These are phyloP conservation scores for Autographa pulchrina DNA, from an alignment of 2,888 invertebrate species.

Conservation along the genomic window DNA sequence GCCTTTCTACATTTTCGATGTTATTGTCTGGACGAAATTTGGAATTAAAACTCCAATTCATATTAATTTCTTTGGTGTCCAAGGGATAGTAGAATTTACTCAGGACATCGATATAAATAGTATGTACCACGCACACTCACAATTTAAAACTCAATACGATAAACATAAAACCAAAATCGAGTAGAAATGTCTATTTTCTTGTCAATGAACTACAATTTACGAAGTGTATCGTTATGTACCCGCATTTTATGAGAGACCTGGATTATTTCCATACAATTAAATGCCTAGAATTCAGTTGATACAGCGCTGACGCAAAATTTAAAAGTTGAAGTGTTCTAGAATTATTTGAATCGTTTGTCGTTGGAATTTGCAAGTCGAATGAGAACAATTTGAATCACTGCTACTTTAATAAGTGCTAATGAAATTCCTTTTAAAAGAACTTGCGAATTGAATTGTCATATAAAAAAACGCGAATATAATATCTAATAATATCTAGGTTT, in stretches of 20 bases:
- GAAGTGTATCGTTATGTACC: not conserved
- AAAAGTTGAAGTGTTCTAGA: slow-evolving; percentile 9
- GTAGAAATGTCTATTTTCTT: too few species aligned
- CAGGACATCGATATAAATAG: too few species aligned
- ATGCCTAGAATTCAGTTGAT: not conserved
- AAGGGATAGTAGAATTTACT: too few species aligned
- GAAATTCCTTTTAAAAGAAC: slow-evolving; percentile 28
- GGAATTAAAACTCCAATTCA: too few species aligned
- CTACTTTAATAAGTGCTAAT: slow-evolving; percentile 18
- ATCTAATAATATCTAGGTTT: not conserved
- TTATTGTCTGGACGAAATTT: too few species aligned
- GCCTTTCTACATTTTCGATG: too few species aligned
- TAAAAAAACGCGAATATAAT: not conserved
- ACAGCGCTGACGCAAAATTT: not conserved
- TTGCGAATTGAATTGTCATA: slow-evolving; percentile 13
- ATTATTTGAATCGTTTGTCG: slow-evolving; percentile 7
- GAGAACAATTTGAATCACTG: slow-evolving; percentile 1
- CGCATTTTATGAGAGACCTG: not conserved
- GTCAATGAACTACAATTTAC: too few species aligned
- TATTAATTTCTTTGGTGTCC: too few species aligned
- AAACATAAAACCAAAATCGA: too few species aligned
- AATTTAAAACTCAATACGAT: not conserved
- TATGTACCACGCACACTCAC: not conserved
- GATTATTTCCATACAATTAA: not conserved
- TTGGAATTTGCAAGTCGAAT: slow-evolving; percentile 19